Conservation (phyloP, 2,888 invertebrate genomes). For the Polydrusus tereticollis region DNA sequence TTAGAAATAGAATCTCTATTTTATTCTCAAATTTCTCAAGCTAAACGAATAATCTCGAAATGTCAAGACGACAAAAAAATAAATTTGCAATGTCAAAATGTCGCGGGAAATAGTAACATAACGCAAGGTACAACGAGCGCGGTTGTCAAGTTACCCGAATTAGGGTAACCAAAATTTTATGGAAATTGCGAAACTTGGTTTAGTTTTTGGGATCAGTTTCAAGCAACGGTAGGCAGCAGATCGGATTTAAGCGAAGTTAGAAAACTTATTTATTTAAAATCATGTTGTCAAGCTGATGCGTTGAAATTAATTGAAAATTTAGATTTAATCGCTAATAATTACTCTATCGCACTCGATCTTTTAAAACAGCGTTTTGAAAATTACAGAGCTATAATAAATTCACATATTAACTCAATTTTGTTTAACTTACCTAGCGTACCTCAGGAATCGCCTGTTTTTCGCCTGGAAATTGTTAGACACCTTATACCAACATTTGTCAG, state of each 20-base stretch:
- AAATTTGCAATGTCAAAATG: no score
- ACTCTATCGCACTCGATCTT: constrained; percentile 24
- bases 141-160: constrained; percentile 3
- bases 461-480: constrained; percentile 34
- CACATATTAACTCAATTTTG: constrained; percentile 36
- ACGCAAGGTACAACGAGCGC: neutral
- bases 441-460: constrained; percentile 22
- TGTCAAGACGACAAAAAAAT: neutral
- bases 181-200: constrained; percentile 17
- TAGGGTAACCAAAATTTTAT: constrained; percentile 15
- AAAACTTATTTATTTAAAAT: neutral
- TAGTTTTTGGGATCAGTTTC: constrained; percentile 4
- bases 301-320: constrained; percentile 7
- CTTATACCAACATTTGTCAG: constrained; percentile 20
- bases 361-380: constrained; percentile 41
- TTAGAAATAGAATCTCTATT: constrained; percentile 4
- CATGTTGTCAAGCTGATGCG: constrained; percentile 4
- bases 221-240: neutral
- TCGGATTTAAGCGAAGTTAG: neutral
- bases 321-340: constrained; percentile 15
- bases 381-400: constrained; percentile 31
- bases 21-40: constrained; percentile 8
- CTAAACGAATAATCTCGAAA: neutral
- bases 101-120: no score
- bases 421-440: constrained; percentile 35